Evolutionary conservation across 2,888 invertebrate species (phyloP).

Genomic region (Agonopterix alstromeriana): DNA sequence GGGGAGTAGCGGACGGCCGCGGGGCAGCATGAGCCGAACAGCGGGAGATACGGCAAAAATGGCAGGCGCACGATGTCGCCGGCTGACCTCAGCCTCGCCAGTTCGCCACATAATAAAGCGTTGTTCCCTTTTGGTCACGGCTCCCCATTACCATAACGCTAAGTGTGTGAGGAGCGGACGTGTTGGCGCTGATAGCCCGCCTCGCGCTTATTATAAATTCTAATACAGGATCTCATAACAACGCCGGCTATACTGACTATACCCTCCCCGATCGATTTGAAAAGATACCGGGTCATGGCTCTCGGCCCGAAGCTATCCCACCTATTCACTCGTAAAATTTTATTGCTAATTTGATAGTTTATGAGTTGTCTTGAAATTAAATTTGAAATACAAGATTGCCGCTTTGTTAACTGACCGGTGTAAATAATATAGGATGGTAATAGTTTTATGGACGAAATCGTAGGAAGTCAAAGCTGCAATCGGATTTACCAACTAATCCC

Average conservation of each 20-base stretch:
- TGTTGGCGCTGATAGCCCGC: constrained; percentile 22
- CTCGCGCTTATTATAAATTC: constrained; percentile 47
- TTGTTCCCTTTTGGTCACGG: constrained; percentile 51
- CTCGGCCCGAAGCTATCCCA: constrained; percentile 25
- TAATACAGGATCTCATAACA: constrained; percentile 39
- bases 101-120: constrained; percentile 33
- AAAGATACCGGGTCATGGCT: constrained; percentile 43
- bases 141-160: constrained; percentile 49
- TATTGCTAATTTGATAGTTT: constrained; percentile 40
- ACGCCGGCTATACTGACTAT: constrained; percentile 18
- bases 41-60: constrained; percentile 54
- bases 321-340: constrained; percentile 37
- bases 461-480: constrained; percentile 33
- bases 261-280: constrained; percentile 42
- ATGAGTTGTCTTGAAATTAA: constrained; percentile 17
- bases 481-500: constrained; percentile 44
- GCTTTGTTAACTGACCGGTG: constrained; percentile 12
- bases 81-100: constrained; percentile 34
- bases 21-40: constrained; percentile 32
- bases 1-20: constrained; percentile 31
- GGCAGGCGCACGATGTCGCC: constrained; percentile 55
- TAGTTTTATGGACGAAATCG: constrained; percentile 34
- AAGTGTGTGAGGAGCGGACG: constrained; percentile 44
- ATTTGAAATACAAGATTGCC: constrained; percentile 13
- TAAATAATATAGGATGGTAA: constrained; percentile 21